These are phyloP conservation scores for Nyleta sp. DNA, from an alignment of 2,888 invertebrate species.

Conservation along the genomic window DNA sequence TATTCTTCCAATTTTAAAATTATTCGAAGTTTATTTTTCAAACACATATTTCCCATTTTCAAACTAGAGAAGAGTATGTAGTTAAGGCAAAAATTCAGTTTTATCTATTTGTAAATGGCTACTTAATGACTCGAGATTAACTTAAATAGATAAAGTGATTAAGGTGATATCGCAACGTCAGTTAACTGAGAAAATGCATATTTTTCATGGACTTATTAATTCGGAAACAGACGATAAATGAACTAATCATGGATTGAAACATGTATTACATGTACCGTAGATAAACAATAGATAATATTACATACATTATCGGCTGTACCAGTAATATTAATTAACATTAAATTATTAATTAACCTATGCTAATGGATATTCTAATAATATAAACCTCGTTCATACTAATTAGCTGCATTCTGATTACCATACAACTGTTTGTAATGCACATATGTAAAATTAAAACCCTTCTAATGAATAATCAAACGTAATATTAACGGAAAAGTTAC, in stretches of 20 bases:
- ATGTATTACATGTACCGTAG: background rate
- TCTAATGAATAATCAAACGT: background rate
- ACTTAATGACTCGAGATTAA: too few species aligned
- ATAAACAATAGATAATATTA: background rate
- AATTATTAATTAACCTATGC: slow-evolving; percentile 25
- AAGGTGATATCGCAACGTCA: too few species aligned
- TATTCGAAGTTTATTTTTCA: too few species aligned
- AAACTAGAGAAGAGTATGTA: too few species aligned
- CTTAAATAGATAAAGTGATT: too few species aligned
- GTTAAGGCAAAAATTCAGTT: too few species aligned
- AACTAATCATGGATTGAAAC: background rate
- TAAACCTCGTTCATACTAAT: slow-evolving; percentile 5
- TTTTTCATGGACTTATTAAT: too few species aligned
- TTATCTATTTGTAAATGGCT: too few species aligned
- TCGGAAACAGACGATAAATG: too few species aligned
- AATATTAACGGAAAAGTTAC: background rate
- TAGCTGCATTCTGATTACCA: slow-evolving; percentile 8
- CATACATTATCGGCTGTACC: background rate
- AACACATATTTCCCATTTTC: too few species aligned
- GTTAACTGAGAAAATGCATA: too few species aligned
- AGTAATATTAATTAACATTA: slow-evolving; percentile 8
- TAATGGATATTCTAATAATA: slow-evolving; percentile 20
- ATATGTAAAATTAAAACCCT: background rate
- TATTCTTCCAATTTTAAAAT: too few species aligned
- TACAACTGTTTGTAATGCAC: background rate